Evolutionary conservation across 2,888 invertebrate species (phyloP).

Genomic region (Terebella lapidaria): DNA sequence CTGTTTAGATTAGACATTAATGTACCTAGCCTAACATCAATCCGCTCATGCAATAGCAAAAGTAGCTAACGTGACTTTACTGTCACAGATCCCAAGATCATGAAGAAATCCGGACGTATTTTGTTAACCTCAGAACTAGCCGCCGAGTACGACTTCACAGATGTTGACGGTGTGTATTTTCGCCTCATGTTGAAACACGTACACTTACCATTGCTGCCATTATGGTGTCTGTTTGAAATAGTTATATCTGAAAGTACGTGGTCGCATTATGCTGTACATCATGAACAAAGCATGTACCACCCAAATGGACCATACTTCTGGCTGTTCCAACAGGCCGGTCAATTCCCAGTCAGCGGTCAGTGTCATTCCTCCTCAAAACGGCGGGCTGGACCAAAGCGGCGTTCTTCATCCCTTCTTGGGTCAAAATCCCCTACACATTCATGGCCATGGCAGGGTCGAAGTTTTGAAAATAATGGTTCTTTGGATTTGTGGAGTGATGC

Average conservation of each 20-base stretch:
- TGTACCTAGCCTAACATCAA: too few relatives aligned
- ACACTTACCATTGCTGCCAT: too few relatives aligned
- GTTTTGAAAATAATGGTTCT: neutral
- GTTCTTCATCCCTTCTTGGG: neutral
- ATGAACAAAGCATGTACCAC: too few relatives aligned
- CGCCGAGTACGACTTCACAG: constrained; percentile 49
- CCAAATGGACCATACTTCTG: too few relatives aligned
- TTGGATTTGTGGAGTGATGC: neutral
- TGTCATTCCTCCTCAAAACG: neutral
- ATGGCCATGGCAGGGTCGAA: neutral
- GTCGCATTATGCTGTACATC: too few relatives aligned
- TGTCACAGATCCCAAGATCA: constrained; percentile 38
- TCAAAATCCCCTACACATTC: neutral
- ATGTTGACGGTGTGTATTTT: constrained; percentile 50
- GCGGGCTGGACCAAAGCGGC: neutral
- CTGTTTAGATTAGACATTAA: too few relatives aligned
- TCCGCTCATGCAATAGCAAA: too few relatives aligned
- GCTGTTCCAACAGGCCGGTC: neutral
- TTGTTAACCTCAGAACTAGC: constrained; percentile 48
- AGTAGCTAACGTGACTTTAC: too few relatives aligned
- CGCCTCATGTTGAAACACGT: too few relatives aligned
- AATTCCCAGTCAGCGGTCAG: neutral
- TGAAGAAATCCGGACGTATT: constrained; percentile 48
- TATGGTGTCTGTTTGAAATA: too few relatives aligned
- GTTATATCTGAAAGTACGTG: too few relatives aligned